Base-by-base conservation (phyloP, 1,140 invertebrate species). In the Lepidurus arcticus region DNA sequence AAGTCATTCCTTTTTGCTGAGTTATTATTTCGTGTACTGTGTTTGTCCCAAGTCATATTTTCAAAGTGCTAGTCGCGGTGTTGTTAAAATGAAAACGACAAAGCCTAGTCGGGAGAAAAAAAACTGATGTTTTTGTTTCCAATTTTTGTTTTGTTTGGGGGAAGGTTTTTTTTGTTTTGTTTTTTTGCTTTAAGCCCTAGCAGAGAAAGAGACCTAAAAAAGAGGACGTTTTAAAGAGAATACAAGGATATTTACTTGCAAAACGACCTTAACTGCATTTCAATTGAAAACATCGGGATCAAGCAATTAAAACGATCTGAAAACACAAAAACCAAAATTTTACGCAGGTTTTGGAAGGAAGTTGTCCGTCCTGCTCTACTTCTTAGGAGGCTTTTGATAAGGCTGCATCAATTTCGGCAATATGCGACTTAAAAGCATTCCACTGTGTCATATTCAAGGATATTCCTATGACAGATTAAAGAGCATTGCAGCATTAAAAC, bases 351-450 rank as follows among this genome's bases (percentile, higher is more conserved):
- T 11, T 74, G 10, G 24, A 74, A 16, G 13, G 16, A 11, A 73
- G 16, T n/a, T 24, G 34, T 24, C 4, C 24, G 11, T 24, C 21
- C 34, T 24, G 21, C 34, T 45, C 42, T 13, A 78, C 26, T 26
- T 43, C 34, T 78, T 78, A 75, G 16, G 53, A 78, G 45, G 75
- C n/a, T 16, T 75, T 73, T 75, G 74, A 43, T 43, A 78, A 16
- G 7, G 78, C 78, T 45, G 74, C 43, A 34, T 78, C 78, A 73
- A 78, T 74, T 10, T 78, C 78, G 11, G 78, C n/a, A 44, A 78
- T 75, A 24, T 45, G 24, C 11, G 42, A 16, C 78, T 78, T 78
- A 74, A 78, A 45, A 34, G 74, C 75, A n/a, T 26, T 73, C 78
- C 78, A 78, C 24, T 78, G 78, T 7, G 42, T 9, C n/a, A 26